Evolutionary conservation across 2,797 vertebrate genomes (phyloP), one percentile per base, ranked within the genome.

Genomic region (Sphenopsis melanotis): DNA sequence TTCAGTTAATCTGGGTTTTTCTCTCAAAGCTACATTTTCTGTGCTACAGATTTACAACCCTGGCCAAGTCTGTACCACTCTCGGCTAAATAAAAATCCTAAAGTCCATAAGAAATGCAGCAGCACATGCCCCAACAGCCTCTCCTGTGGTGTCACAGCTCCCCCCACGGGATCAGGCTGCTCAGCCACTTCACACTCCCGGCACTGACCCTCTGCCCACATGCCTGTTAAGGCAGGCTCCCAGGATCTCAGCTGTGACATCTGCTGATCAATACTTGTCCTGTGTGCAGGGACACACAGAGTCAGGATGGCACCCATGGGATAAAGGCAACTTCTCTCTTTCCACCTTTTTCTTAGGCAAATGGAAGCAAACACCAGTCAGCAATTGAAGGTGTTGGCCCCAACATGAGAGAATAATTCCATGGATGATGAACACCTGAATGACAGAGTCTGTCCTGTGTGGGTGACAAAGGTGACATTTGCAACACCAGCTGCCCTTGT

Each of bases 81-180:
- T 2, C 47, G 44, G 50, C 29, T 63, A 76, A 59, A 75, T 4
- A 36, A 60, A 60, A 80, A 44, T 6, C 7, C 29, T 30, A 0
- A 37, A 75, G 53, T 21, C 2, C 21, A 2, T 15, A 16, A 41
- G 66, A 42, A 79, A 46, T 0, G 9, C 2, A 57, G 55, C 41
- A 84, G 55, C 50, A 32, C 1, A 0, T 36, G 37, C 27, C 74
- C 15, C 16, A 32, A 0, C 17, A 74, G 74, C 69, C 49, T 68
- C 55, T 93, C 39, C 53, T 4, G 64, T 8, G 74, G 80, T 88
- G 83, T 30, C 56, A 88, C 93, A 96, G 96, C 94, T 94, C 95
- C 95, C 95, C 91, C 90, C 94, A 66, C 9, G 49, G 80, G 89
- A 86, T 46, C 68, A 36, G 84, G 47, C 36, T 34, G 36, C 18